Evolutionary conservation across 30 jellyfish, hydroid and myxozoan genomes (phyloP), one percentile per base, ranked within the genome.

Genomic region (Haliclystus octoradiatus): DNA sequence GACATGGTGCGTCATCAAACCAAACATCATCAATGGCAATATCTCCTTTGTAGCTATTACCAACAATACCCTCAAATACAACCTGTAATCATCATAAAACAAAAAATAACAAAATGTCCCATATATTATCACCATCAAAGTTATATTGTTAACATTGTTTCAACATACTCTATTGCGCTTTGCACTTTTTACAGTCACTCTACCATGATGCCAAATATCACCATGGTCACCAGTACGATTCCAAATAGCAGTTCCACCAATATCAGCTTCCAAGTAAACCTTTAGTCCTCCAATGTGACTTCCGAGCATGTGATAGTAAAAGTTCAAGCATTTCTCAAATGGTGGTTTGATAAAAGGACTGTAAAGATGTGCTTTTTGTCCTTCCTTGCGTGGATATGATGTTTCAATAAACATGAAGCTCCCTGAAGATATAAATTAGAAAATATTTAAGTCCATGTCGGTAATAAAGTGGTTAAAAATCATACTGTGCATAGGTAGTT

Each of bases 221-320:
- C 95, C 95, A 66, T 89, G 98, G 50, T 82, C 85, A 9, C 94
- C 95, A 13, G 98, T 81, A 30, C 85, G 65, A 70, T 82, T 89
- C 98, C 98, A 89, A 28, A 81, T 51, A 15, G 94, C 85, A 26
- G 81, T 19, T 47, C 91, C 77, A 0, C 31, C 46, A 9, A 77
- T 72, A 2, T 76, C 29, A 19, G 57, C 19, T 29, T 66, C 72
- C 33, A 81, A 80, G 73, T 81, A 89, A 23, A 89, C 66, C 33
- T 89, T 89, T 66, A 89, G 34, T 31, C 74, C 53, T 22, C 98
- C 98, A 52, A 89, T 82, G 34, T 82, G 82, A 2, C 53, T 31
- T 19, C 98, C 98, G 67, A 76, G 77, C 98, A 89, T 89, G 66
- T 89, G 98, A 52, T 89, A 89, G 93, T 92, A 89, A 84, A 89